A percentile compares a stretch with the other conserved stretches of the same genome.
phyloP scores from a whole-genome alignment of 2,797 vertebrate genomes.

The Adelosebastes latens region DNA sequence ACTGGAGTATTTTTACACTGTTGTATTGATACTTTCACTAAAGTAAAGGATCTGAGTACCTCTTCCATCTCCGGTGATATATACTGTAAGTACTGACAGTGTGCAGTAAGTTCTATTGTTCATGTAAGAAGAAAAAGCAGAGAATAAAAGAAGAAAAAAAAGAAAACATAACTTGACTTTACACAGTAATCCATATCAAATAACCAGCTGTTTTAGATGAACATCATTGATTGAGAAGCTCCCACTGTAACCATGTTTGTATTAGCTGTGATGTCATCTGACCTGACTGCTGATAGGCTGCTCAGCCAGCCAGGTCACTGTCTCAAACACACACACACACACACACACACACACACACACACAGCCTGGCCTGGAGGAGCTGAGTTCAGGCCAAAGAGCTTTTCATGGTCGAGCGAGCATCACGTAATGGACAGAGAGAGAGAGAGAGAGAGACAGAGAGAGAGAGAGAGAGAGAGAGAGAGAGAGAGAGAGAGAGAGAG shows the following conservation, averaged over 20 bases:
- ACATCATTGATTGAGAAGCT: slow-evolving; percentile 1
- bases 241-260: slow-evolving; percentile 9
- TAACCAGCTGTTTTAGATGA: neutral
- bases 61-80: neutral
- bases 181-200: neutral
- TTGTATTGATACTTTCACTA: neutral
- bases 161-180: neutral
- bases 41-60: neutral
- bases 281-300: slow-evolving; percentile 69
- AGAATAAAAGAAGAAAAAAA: neutral
- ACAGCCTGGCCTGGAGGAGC: slow-evolving; percentile 44
- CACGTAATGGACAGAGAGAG: slow-evolving; percentile 51
- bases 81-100: neutral
- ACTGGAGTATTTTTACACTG: neutral
- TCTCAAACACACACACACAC: slow-evolving; percentile 22
- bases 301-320: slow-evolving; percentile 44
- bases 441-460: slow-evolving; percentile 14
- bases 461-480: neutral
- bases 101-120: neutral
- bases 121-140: neutral
- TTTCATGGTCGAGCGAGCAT: slow-evolving; percentile 60
- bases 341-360: slow-evolving; percentile 13
- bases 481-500: neutral
- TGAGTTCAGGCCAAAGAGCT: slow-evolving; percentile 65
- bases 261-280: slow-evolving; percentile 64